Conservation (phyloP, 2,797 vertebrate species). For the Leptoclinus maculatus region DNA sequence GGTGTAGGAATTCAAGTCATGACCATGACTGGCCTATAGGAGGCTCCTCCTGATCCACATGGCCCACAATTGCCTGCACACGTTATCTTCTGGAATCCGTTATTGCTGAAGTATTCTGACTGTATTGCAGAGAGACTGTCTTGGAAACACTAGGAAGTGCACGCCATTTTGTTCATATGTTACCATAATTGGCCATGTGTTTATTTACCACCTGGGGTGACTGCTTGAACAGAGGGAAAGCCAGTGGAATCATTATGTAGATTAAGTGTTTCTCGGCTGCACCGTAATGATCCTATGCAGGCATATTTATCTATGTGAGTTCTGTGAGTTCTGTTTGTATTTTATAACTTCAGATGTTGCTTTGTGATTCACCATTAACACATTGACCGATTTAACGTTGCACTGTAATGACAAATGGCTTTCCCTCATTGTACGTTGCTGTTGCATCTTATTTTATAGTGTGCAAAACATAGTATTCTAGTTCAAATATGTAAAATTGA, state of each 20-base stretch:
- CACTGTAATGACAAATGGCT: not conserved
- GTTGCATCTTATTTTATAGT: not conserved
- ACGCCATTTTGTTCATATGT: slow-evolving; percentile 20
- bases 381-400: not conserved
- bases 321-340: not conserved
- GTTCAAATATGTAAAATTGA: not conserved
- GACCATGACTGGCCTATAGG: too few species aligned
- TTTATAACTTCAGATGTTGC: not conserved
- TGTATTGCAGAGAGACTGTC: not conserved
- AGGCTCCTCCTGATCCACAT: not conserved
- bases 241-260: slow-evolving; percentile 40
- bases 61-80: not conserved
- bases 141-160: not conserved
- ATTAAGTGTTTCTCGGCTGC: slow-evolving; percentile 32
- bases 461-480: not conserved
- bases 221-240: slow-evolving; percentile 21
- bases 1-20: not conserved
- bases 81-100: not conserved
- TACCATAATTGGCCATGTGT: slow-evolving; percentile 49
- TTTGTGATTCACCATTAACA: not conserved
- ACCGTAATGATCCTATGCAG: slow-evolving; percentile 11
- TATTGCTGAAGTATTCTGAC: not conserved
- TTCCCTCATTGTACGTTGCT: not conserved
- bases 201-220: slow-evolving; percentile 32
- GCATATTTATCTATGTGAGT: not conserved